Base-by-base conservation (phyloP, 2,113 vertebrate genomes). In the Rana temporaria region DNA sequence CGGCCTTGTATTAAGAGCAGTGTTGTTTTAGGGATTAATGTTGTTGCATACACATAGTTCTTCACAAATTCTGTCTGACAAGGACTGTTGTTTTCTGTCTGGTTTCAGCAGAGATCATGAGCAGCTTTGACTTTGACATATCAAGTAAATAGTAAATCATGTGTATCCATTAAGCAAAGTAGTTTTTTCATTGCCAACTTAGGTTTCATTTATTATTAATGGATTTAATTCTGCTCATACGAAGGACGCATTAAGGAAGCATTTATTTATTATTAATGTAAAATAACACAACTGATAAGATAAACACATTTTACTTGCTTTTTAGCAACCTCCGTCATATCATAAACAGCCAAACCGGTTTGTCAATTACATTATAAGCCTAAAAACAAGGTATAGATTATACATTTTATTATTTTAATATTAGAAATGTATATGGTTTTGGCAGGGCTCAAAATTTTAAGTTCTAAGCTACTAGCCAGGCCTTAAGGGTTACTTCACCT, bases 131-230 rank as follows among this genome's bases (percentile, higher is more conserved):
- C 26, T 79, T 68, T 79, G 26, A 69, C 9, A 22, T 70, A 16
- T 56, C 65, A 69, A 38, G 30, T 59, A 55, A 68, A 79, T 69
- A 69, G 56, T 75, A 79, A 79, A 79, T 60, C 32, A 79, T 69
- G 26, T 59, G n/a, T 48, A 79, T 69, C 78, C 78, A 79, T 79
- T 79, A 79, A 70, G 78, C 66, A 69, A 79, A 79, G 56, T 69
- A 60, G 65, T 70, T 69, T 68, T 69, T 26, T 79, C 78, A 79
- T 79, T 69, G 65, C 66, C 78, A 79, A 79, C 26, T 69, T 79
- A 79, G 65, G 69, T 16, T n/a, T 67, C 34, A 79, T 79, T 69
- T 15, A 79, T 79, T 79, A 79, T 79, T 59, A 14, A 79, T 79
- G 67, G 53, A 48, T 42, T 59, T 79, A 57, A 79, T 79, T 69